Base-by-base conservation (phyloP, 2,797 vertebrate genomes). In the Arremon aurantiirostris region DNA sequence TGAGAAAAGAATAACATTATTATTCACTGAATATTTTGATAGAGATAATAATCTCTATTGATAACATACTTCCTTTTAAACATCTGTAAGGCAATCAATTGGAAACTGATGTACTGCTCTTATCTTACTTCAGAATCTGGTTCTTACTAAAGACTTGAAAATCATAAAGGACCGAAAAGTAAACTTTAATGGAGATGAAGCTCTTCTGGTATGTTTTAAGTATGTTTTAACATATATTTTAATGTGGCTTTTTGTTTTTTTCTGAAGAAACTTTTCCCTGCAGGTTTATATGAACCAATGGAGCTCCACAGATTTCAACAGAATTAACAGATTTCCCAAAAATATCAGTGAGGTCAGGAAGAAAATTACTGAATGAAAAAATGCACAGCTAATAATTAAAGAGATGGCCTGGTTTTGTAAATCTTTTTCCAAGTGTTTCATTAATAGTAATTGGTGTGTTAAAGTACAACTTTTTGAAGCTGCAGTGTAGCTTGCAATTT, bases 351-450 rank as follows among this genome's bases (percentile, higher is more conserved):
- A 91, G 91, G 90, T 66, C 73, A 94, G 80, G 44, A 81, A 92
- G 89, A 87, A 79, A 93, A 94, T 57, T 63, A 50, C 16, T 66
- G 84, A 93, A 92, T 88, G 72, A 96, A 94, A 75, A 96, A 95
- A 90, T 63, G 60, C 18, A 63, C n/a, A 84, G 96, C 90, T 97
- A 97, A 97, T 97, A 93, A 96, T 97, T 96, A 96, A 96, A 90
- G 71, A 85, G 70, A 47, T 75, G 57, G 50, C 37, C 55, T 91
- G 71, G 27, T 46, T 96, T 85, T 91, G 95, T 97, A 90, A 97
- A 95, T 97, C 84, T 96, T 97, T 97, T 70, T 92, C 95, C 59
- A 94, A 91, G 71, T 60, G 61, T 85, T 78, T 92, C 82, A 94
- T 94, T 97, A 96, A 96, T 81, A 80, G 91, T 82, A 82, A 44